Percentiles rank a stretch among this genome's conserved stretches.
These are phyloP conservation scores for Graphium colonna DNA, from an alignment of 2,888 invertebrate species.

Conservation along the genomic window DNA sequence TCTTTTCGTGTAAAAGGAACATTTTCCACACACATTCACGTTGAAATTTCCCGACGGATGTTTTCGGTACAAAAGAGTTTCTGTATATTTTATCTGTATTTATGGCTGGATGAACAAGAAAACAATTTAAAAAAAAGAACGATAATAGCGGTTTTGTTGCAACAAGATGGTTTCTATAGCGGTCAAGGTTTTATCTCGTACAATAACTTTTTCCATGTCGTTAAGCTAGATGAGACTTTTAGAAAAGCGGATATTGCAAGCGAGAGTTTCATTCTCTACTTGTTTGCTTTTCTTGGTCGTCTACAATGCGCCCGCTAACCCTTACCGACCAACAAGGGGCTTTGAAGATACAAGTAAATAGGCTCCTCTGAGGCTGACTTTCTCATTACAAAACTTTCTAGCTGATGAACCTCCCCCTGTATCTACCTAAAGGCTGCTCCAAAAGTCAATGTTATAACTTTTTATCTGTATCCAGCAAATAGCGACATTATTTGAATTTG, in stretches of 20 bases:
- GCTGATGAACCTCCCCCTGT: no score
- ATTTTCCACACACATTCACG: background rate
- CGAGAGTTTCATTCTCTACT: constrained; percentile 5
- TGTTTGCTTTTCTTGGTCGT: constrained; percentile 11
- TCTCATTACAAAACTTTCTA: background rate
- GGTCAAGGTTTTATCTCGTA: background rate
- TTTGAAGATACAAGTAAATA: constrained; percentile 6
- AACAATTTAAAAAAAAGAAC: background rate
- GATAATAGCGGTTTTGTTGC: background rate
- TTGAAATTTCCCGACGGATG: background rate
- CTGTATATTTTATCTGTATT: background rate
- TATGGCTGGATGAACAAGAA: background rate
- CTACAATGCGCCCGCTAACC: constrained; percentile 2
- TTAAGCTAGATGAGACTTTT: constrained; percentile 3
- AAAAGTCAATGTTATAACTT: no score
- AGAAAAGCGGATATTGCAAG: constrained; percentile 4
- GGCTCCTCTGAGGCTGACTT: background rate
- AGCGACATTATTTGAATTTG: no score
- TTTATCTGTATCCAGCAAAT: no score
- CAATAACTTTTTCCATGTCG: constrained; percentile 5
- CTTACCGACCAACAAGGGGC: background rate
- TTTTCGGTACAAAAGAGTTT: background rate
- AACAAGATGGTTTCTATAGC: background rate
- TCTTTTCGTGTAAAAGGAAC: constrained; percentile 1
- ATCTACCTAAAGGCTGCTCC: no score